Evolutionary conservation across 1,140 invertebrate species (phyloP).

Genomic region (Drosophila leontia): DNA sequence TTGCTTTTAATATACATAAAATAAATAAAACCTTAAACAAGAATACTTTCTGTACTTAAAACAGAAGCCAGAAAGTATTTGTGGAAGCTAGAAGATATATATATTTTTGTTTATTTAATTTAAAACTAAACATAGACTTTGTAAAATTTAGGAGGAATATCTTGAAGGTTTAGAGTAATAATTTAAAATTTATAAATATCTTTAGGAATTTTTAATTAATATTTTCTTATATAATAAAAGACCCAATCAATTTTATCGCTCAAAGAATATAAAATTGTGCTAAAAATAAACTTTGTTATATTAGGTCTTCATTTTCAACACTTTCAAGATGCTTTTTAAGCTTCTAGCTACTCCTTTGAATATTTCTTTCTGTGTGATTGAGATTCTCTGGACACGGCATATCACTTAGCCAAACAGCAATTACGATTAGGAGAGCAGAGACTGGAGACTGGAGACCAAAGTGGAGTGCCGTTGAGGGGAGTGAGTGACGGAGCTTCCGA

Average conservation of each 20-base stretch:
- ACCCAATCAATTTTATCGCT: no score
- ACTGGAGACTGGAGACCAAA: slow-evolving; percentile 8
- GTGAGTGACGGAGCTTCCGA: slow-evolving; percentile 39
- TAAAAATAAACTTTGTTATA: no score
- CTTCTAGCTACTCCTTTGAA: neutral
- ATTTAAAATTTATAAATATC: neutral
- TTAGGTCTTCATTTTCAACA: no score
- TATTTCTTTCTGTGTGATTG: slow-evolving; percentile 28
- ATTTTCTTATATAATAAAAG: neutral
- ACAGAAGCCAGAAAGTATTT: no score
- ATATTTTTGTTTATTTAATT: neutral
- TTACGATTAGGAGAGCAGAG: slow-evolving; percentile 54
- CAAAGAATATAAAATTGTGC: neutral
- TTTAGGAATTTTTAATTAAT: neutral
- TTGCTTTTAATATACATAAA: no score
- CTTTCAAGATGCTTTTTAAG: neutral
- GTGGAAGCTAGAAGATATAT: no score
- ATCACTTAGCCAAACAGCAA: slow-evolving; percentile 75
- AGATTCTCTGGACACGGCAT: slow-evolving; percentile 66
- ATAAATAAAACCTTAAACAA: no score
- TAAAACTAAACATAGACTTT: no score
- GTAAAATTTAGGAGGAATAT: no score
- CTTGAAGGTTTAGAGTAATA: no score
- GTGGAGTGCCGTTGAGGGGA: neutral
- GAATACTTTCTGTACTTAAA: no score